Evolutionary conservation across 1,140 invertebrate genomes (phyloP).

Genomic region (Zaprionus ghesquierei): DNA sequence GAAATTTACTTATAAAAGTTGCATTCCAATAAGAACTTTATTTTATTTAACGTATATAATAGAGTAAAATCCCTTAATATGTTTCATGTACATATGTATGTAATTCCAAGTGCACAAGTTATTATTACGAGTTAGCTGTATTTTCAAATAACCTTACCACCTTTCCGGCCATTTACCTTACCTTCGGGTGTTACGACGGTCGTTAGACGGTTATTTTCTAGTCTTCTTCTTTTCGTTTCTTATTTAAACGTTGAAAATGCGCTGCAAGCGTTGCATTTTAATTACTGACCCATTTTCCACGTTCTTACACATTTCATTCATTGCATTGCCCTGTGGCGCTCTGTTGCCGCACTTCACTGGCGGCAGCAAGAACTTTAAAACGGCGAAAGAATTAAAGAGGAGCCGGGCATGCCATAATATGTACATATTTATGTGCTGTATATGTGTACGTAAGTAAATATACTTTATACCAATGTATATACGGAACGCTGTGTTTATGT

Average conservation of each 20-base stretch:
- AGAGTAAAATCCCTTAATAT: too few species aligned
- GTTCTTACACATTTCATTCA: constrained; percentile 19
- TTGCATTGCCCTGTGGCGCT: constrained; percentile 17
- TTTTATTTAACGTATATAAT: too few species aligned
- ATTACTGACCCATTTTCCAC: constrained; percentile 34
- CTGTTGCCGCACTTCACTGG: constrained; percentile 29
- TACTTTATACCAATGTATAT: constrained; percentile 1
- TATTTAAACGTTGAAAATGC: constrained; percentile 33
- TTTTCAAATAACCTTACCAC: neutral
- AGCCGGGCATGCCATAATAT: neutral
- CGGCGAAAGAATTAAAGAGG: constrained; percentile 26
- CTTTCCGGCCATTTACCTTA: neutral
- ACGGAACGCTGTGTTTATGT: constrained; percentile 26
- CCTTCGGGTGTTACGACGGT: neutral
- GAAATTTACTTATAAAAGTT: too few species aligned
- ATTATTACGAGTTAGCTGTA: neutral
- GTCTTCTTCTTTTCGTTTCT: neutral
- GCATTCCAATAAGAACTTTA: too few species aligned
- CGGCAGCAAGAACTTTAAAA: constrained; percentile 25
- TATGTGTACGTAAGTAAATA: constrained; percentile 22
- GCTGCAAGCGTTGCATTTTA: constrained; percentile 53
- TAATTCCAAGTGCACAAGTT: neutral
- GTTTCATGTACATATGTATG: too few species aligned
- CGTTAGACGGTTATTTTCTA: neutral
- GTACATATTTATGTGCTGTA: neutral